A percentile compares a stretch with the other conserved stretches of the same genome.
Evolutionary conservation across 2,888 invertebrate species (phyloP).

Genomic region (Danaus chrysippus): DNA sequence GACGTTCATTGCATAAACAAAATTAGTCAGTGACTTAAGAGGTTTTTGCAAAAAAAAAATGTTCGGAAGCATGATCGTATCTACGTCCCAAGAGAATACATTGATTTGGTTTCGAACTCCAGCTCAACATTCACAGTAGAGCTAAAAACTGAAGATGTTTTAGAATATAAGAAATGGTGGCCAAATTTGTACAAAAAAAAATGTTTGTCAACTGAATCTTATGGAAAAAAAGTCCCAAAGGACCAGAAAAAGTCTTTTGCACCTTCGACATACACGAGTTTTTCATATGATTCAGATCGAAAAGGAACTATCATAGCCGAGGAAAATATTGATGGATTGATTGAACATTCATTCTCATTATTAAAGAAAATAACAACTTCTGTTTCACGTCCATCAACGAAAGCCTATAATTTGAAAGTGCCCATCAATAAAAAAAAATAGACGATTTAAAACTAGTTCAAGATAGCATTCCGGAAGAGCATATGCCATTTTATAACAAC

Average conservation of each 20-base stretch:
- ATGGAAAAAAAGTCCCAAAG: slow-evolving; percentile 26
- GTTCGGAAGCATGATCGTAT: slow-evolving; percentile 30
- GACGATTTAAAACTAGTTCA: too few relatives aligned
- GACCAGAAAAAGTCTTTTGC: too few relatives aligned
- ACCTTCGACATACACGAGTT: too few relatives aligned
- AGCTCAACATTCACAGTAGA: slow-evolving; percentile 33
- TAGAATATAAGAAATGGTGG: slow-evolving; percentile 31
- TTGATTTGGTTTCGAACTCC: slow-evolving; percentile 34
- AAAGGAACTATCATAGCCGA: slow-evolving; percentile 14
- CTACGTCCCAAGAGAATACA: slow-evolving; percentile 27
- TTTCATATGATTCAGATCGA: too few relatives aligned
- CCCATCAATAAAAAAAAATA: slow-evolving; percentile 26
- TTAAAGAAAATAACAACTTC: slow-evolving; percentile 24
- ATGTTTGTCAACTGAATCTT: slow-evolving; percentile 26
- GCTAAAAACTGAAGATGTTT: slow-evolving; percentile 30
- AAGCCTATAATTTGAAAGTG: slow-evolving; percentile 26
- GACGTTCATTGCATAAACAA: slow-evolving; percentile 23
- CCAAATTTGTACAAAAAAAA: slow-evolving; percentile 25
- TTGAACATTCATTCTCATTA: slow-evolving; percentile 22
- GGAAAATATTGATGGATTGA: slow-evolving; percentile 26
- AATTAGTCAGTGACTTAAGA: slow-evolving; percentile 20
- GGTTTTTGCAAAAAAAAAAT: slow-evolving; percentile 29
- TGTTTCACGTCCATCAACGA: slow-evolving; percentile 22
- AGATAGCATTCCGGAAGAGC: too few relatives aligned
- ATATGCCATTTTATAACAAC: too few relatives aligned